Conservation (phyloP, 1,140 invertebrate genomes). For the Oppia nitens region DNA sequence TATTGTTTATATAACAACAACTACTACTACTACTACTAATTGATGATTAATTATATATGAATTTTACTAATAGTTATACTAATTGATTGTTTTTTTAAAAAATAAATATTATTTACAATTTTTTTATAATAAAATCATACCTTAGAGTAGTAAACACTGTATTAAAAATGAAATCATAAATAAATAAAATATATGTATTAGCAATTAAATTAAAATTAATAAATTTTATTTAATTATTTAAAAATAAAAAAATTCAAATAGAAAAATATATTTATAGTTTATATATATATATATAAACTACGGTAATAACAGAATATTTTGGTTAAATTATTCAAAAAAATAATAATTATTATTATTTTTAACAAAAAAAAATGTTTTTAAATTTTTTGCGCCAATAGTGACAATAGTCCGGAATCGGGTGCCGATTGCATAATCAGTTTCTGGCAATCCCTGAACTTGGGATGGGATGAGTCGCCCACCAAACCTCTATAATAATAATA, state of each 20-base stretch:
- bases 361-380: not conserved
- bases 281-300: not conserved
- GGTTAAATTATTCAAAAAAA: not conserved
- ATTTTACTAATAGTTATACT: not conserved
- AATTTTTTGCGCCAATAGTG: conserved; percentile 12
- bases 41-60: not conserved
- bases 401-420: conserved; percentile 38
- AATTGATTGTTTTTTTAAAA: not conserved
- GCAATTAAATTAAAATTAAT: not conserved
- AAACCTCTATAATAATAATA: conserved; percentile 25
- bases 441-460: conserved; percentile 42
- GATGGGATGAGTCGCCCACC: conserved; percentile 37
- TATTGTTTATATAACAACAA: not conserved
- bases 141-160: too few species aligned
- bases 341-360: not conserved
- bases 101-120: not conserved
- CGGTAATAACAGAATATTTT: not conserved
- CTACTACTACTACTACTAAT: not conserved
- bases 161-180: not conserved
- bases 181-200: not conserved
- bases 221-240: not conserved
- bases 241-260: not conserved
- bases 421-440: conserved; percentile 37
- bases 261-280: not conserved
- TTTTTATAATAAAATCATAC: not conserved